Conservation (phyloP, 2,888 invertebrate species). For the Lasioglossum figueresi region DNA sequence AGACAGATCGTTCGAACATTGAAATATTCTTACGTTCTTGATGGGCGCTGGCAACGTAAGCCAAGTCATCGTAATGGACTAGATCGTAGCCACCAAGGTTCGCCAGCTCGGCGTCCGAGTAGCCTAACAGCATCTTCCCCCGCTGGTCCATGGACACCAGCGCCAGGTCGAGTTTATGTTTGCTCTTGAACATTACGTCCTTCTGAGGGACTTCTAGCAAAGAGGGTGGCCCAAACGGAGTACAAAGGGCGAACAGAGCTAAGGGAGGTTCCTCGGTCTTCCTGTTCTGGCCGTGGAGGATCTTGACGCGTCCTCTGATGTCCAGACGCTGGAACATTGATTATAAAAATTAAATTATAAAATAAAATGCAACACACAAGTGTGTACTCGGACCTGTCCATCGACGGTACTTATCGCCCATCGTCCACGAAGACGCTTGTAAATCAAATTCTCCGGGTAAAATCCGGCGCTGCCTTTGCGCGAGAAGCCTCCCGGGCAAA, state of each 20-base stretch:
- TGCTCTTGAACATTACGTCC: slow-evolving; percentile 99
- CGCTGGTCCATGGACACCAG: slow-evolving; percentile 99
- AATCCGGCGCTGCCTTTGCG: slow-evolving; percentile 54
- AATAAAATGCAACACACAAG: neutral
- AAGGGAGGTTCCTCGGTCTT: slow-evolving; percentile 97
- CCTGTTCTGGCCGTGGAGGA: slow-evolving; percentile 97
- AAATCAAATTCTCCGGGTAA: slow-evolving; percentile 69
- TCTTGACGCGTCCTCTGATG: slow-evolving; percentile 97
- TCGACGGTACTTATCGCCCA: neutral
- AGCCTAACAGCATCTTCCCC: slow-evolving; percentile 97
- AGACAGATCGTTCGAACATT: slow-evolving; percentile 65
- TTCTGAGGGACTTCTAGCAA: slow-evolving; percentile 98
- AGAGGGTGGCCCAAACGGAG: slow-evolving; percentile 99
- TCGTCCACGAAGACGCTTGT: slow-evolving; percentile 44
- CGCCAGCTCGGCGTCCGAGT: slow-evolving; percentile 95
- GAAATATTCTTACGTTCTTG: slow-evolving; percentile 95
- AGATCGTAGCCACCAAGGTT: slow-evolving; percentile 98
- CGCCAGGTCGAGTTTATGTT: slow-evolving; percentile 98
- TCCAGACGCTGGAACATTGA: slow-evolving; percentile 94
- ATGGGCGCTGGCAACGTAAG: slow-evolving; percentile 99
- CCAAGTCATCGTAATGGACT: slow-evolving; percentile 98
- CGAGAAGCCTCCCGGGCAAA: slow-evolving; percentile 64
- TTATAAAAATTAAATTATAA: neutral
- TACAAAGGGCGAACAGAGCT: slow-evolving; percentile 98
- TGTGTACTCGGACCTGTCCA: neutral